A percentile compares a stretch with the other conserved stretches of the same genome.
phyloP scores from a whole-genome alignment of 2,888 invertebrate species.

The Aphidoletes aphidimyza region DNA sequence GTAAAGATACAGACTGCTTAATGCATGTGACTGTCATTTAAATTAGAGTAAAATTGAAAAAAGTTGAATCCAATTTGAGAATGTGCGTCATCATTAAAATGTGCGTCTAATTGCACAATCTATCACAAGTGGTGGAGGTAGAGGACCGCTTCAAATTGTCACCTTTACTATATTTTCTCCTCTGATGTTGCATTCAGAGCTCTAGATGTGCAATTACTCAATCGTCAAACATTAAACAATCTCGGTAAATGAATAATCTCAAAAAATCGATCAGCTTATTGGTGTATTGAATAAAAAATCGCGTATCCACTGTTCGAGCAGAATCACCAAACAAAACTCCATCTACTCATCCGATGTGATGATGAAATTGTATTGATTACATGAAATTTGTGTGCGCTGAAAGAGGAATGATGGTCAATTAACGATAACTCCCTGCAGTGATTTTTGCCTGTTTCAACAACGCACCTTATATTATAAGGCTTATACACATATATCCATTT shows the following conservation, averaged over 20 bases:
- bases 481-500: too few species aligned
- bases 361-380: constrained; percentile 43
- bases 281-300: too few species aligned
- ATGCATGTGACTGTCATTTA: constrained; percentile 32
- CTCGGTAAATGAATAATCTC: constrained; percentile 26
- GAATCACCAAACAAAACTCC: background rate
- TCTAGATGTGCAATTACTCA: constrained; percentile 9
- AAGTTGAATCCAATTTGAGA: background rate
- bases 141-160: too few species aligned
- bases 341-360: background rate
- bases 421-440: constrained; percentile 55
- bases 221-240: too few species aligned
- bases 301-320: background rate
- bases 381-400: constrained; percentile 25
- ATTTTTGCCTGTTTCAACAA: constrained; percentile 37
- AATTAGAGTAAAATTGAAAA: constrained; percentile 12
- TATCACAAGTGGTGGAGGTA: too few species aligned
- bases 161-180: background rate
- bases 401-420: constrained; percentile 55
- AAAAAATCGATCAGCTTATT: too few species aligned
- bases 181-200: background rate
- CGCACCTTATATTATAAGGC: background rate
- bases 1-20: background rate
- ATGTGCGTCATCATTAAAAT: background rate
- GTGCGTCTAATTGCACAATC: background rate